Evolutionary conservation across 2,797 vertebrate genomes (phyloP), one percentile per base, ranked within the genome.

Genomic region (Chiroxiphia lanceolata): DNA sequence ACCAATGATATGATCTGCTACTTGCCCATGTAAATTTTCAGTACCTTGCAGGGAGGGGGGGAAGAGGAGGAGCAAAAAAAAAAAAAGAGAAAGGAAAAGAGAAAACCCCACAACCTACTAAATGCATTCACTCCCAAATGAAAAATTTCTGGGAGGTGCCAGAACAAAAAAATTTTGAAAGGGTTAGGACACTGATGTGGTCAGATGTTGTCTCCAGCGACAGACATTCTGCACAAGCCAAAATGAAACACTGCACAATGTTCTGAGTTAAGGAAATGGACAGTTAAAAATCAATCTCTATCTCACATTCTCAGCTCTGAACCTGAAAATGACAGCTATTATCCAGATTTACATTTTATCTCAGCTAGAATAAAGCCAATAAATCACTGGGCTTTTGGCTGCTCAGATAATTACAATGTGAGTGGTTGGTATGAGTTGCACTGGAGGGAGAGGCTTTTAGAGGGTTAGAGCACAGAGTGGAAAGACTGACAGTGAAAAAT

Each of bases 301-400:
- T 97, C 96, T 95, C 91, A 95, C 97, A 94, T 96, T 97, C 90
- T 84, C 83, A 91, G 75, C 89, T 93, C 95, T 97, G 96, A 97
- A 96, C 90, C 95, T 88, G 90, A 96, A 98, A 98, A 98, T 97
- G 97, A 98, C 97, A 97, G 95, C 96, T 97, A 97, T 98, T 98
- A 98, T 96, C 89, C 94, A 97, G 95, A 98, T 98, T 98, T 98
- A 98, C 97, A 98, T 98, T 98, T 98, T 97, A 97, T 98, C 96
- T 83, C 19, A 76, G 93, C 95, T 97, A 95, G 96, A 98, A 98
- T 97, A 97, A 98, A 98, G 95, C 97, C 91, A 97, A 98, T 98
- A 98, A 97, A 98, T 98, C 98, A 98, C 89, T 15, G 27, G 69
- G 74, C 17, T 97, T 97, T 97, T 97, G 90, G 63, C 89, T 96